phyloP scores from a whole-genome alignment of 2,797 vertebrate genomes.

The Anomalospiza imberbis region DNA sequence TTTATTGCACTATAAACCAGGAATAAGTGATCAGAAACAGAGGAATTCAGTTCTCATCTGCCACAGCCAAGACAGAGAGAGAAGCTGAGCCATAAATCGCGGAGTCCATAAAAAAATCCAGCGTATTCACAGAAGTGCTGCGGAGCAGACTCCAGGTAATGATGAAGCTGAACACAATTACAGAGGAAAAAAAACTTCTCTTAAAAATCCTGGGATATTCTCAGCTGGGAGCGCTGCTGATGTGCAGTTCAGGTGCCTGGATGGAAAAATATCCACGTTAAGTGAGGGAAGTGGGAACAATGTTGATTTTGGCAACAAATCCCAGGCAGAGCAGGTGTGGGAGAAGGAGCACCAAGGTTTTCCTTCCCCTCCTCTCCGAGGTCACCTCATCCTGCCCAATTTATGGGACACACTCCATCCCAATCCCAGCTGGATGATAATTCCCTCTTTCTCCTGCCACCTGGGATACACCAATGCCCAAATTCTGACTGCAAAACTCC shows the following conservation, averaged over 20 bases:
- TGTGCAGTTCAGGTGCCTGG: not conserved
- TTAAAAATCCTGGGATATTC: not conserved
- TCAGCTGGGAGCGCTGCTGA: not conserved
- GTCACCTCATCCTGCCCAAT: not conserved
- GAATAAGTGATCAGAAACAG: conserved; percentile 57
- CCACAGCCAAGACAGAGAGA: conserved; percentile 31
- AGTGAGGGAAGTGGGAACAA: not conserved
- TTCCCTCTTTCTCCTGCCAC: not conserved
- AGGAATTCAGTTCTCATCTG: conserved; percentile 46
- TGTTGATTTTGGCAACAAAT: not conserved
- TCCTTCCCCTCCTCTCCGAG: not conserved
- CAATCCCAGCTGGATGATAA: not conserved
- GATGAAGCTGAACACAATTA: conserved; percentile 17
- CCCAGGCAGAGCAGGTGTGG: not conserved
- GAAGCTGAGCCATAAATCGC: conserved; percentile 16
- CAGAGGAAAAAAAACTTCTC: not conserved
- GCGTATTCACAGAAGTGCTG: not conserved
- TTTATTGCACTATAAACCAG: conserved; percentile 49
- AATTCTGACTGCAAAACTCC: not conserved
- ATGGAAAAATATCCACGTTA: not conserved
- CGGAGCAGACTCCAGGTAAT: conserved; percentile 8
- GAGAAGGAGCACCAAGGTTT: not conserved
- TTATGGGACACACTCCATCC: not conserved
- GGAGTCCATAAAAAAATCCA: conserved; percentile 20
- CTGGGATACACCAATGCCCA: not conserved